phyloP scores from a whole-genome alignment of 2,797 vertebrate species.

The Tauraco hartlaubi region DNA sequence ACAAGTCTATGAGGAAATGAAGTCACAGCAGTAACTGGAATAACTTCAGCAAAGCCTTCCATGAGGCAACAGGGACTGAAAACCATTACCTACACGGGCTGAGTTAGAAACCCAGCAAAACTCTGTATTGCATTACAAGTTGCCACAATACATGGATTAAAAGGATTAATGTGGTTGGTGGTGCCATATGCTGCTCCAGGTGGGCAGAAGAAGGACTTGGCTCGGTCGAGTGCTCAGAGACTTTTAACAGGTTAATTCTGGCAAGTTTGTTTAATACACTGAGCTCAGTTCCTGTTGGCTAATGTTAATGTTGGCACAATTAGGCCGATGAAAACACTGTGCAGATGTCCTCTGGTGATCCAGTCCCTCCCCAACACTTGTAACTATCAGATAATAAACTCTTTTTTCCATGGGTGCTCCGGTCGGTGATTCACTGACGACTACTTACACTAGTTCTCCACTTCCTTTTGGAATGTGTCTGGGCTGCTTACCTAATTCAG shows the following conservation, averaged over 20 bases:
- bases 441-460: background rate
- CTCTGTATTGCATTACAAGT: background rate
- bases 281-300: slow-evolving; percentile 73
- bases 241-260: slow-evolving; percentile 60
- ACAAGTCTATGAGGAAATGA: background rate
- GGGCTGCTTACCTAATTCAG: background rate
- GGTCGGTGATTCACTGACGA: slow-evolving; percentile 27
- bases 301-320: slow-evolving; percentile 68
- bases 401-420: slow-evolving; percentile 7
- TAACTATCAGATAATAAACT: slow-evolving; percentile 57
- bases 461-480: background rate
- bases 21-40: background rate
- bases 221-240: background rate
- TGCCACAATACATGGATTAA: background rate
- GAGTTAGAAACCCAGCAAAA: background rate
- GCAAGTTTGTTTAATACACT: slow-evolving; percentile 38
- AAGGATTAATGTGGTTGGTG: background rate
- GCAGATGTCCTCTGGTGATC: slow-evolving; percentile 70
- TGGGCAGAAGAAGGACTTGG: background rate
- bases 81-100: background rate
- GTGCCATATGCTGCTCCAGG: slow-evolving; percentile 8
- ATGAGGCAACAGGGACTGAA: background rate
- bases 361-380: slow-evolving; percentile 43
- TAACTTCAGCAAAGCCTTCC: slow-evolving; percentile 8
- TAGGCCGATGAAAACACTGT: slow-evolving; percentile 59